These are phyloP conservation scores for Lottia scabra DNA, from an alignment of 2,888 invertebrate species.

Conservation along the genomic window DNA sequence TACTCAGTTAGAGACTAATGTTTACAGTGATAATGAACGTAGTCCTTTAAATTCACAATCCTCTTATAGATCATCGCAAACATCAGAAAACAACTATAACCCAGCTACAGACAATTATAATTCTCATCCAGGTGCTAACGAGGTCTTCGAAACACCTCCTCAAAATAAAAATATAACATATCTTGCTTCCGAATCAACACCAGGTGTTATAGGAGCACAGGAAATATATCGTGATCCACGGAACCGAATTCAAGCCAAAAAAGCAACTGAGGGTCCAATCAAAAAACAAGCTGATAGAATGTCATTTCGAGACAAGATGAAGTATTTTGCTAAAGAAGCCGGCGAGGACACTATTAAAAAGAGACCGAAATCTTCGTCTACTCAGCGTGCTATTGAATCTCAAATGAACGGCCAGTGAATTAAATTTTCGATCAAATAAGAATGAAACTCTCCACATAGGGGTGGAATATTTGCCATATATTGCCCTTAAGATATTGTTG, in stretches of 20 bases:
- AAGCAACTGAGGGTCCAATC: constrained; percentile 33
- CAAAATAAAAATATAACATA: constrained; percentile 35
- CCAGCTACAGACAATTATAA: constrained; percentile 46
- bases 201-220: constrained; percentile 97
- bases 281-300: constrained; percentile 78
- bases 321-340: constrained; percentile 97
- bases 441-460: too few relatives aligned
- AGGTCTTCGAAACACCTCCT: constrained; percentile 37
- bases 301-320: constrained; percentile 99
- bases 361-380: constrained; percentile 94
- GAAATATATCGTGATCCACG: constrained; percentile 98
- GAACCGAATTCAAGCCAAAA: constrained; percentile 81
- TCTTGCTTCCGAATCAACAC: constrained; percentile 77
- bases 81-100: constrained; percentile 62
- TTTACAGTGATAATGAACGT: constrained; percentile 36
- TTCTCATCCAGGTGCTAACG: constrained; percentile 25
- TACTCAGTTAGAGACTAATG: constrained; percentile 64
- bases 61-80: constrained; percentile 45
- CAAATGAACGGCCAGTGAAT: constrained; percentile 57
- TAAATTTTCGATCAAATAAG: too few relatives aligned
- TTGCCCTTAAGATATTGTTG: too few relatives aligned
- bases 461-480: too few relatives aligned
- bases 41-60: constrained; percentile 42
- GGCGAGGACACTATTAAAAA: constrained; percentile 95
- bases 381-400: constrained; percentile 74